Evolutionary conservation across 1,140 invertebrate species (phyloP).

Genomic region (Drosophila ironensis): DNA sequence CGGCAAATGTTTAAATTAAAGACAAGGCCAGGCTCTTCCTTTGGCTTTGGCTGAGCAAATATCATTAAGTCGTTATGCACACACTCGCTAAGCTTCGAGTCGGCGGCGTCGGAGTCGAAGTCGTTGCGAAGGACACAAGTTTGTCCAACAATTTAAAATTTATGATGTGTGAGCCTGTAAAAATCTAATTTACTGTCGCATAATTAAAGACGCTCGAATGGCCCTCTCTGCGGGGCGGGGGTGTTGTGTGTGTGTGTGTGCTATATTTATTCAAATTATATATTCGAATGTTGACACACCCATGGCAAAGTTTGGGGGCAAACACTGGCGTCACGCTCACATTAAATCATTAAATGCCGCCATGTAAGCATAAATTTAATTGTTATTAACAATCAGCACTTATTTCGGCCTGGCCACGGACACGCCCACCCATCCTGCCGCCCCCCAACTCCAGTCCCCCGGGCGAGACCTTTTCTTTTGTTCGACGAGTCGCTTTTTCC

Average conservation of each 20-base stretch:
- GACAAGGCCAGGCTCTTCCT: constrained; percentile 41
- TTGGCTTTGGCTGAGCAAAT: constrained; percentile 58
- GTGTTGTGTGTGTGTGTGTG: constrained; percentile 14
- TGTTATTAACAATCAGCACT: constrained; percentile 78
- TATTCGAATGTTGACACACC: constrained; percentile 43
- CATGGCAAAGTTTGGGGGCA: constrained; percentile 24
- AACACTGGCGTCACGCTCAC: constrained; percentile 47
- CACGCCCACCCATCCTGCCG: background rate
- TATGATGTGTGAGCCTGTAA: constrained; percentile 78
- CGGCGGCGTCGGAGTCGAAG: background rate
- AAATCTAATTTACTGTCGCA: constrained; percentile 76
- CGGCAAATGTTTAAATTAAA: constrained; percentile 76
- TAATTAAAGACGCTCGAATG: constrained; percentile 61
- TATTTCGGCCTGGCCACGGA: constrained; percentile 33
- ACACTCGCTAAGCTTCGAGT: constrained; percentile 9
- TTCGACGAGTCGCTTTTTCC: constrained; percentile 50
- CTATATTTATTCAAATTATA: constrained; percentile 52
- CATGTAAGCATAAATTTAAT: constrained; percentile 79
- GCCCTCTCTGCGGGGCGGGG: constrained; percentile 4
- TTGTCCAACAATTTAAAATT: constrained; percentile 73
- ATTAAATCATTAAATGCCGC: constrained; percentile 79
- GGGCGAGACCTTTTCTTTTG: constrained; percentile 49
- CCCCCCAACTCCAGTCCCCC: background rate
- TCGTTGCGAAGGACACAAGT: constrained; percentile 13
- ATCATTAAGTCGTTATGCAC: constrained; percentile 66